A percentile compares a stretch with the other conserved stretches of the same genome.
Conservation (phyloP, 2,888 invertebrate species). For the Automeris io region DNA sequence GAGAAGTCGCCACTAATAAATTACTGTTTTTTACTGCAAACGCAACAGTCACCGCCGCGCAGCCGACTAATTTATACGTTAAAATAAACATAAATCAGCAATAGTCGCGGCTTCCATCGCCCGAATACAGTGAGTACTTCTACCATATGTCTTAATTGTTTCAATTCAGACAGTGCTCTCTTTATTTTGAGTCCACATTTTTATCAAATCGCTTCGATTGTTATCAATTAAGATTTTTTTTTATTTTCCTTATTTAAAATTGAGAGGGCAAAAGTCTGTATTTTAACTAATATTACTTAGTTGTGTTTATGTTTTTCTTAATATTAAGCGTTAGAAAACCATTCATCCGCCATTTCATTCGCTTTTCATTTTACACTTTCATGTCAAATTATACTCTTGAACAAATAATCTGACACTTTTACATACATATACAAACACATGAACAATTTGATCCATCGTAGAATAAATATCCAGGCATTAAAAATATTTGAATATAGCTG, state of each 20-base stretch:
- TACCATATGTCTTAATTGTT: conserved; percentile 46
- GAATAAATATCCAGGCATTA: neutral
- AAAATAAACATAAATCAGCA: conserved; percentile 72
- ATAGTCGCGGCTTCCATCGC: conserved; percentile 65
- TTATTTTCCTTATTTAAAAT: neutral
- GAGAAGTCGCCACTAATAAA: conserved; percentile 80
- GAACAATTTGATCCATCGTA: neutral
- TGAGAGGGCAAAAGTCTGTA: neutral
- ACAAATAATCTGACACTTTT: conserved; percentile 28
- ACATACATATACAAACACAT: conserved; percentile 19
- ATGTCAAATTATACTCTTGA: conserved; percentile 7
- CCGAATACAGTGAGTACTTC: conserved; percentile 70
- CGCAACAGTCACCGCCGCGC: conserved; percentile 75
- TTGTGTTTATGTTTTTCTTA: conserved; percentile 12
- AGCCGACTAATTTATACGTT: conserved; percentile 71
- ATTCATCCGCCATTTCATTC: conserved; percentile 32
- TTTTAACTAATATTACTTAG: conserved; percentile 5
- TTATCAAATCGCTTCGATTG: neutral
- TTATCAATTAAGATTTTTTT: neutral
- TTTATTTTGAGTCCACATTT: conserved; percentile 23
- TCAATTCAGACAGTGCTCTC: conserved; percentile 49
- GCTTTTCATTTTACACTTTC: conserved; percentile 21
- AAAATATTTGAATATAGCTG: neutral
- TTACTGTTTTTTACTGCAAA: conserved; percentile 75
- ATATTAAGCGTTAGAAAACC: conserved; percentile 17